phyloP scores from a whole-genome alignment of 1,140 invertebrate species.

The Ptiloglossa arizonensis region DNA sequence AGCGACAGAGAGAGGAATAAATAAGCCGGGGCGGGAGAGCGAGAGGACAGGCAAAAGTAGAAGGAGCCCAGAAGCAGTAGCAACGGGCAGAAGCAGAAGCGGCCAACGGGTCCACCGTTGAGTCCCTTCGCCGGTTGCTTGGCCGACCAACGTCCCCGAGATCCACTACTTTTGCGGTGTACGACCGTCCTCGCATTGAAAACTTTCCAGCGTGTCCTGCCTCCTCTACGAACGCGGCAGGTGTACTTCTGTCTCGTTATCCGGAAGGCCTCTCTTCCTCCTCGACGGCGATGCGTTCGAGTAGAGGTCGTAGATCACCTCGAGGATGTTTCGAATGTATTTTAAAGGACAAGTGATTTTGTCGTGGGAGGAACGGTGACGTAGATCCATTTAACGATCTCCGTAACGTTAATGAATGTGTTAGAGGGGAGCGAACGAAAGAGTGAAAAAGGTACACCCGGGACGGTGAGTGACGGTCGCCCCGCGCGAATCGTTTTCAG shows the following conservation, averaged over 20 bases:
- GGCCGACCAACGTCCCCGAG: constrained; percentile 53
- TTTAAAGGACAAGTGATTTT: constrained; percentile 38
- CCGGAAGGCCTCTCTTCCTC: constrained; percentile 52
- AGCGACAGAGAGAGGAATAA: constrained; percentile 70
- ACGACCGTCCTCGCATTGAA: constrained; percentile 63
- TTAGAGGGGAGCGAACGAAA: constrained; percentile 25
- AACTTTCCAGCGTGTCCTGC: constrained; percentile 60
- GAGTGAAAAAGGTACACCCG: background rate
- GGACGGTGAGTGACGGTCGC: background rate
- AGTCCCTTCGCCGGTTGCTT: constrained; percentile 50
- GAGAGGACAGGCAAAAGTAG: constrained; percentile 48
- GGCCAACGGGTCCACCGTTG: constrained; percentile 44
- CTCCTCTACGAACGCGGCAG: constrained; percentile 65
- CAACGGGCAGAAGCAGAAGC: constrained; percentile 40
- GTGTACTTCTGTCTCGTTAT: constrained; percentile 78
- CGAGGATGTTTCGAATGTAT: constrained; percentile 27
- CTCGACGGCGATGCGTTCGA: constrained; percentile 21
- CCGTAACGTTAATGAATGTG: constrained; percentile 38
- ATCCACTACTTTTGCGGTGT: constrained; percentile 66
- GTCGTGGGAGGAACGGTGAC: constrained; percentile 35
- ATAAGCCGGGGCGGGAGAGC: constrained; percentile 55
- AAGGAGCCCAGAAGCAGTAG: constrained; percentile 48
- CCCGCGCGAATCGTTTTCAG: background rate
- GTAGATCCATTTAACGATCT: constrained; percentile 36
- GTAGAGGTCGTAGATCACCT: constrained; percentile 38